A percentile compares a stretch with the other conserved stretches of the same genome.
Conservation (phyloP, 2,113 vertebrate genomes). For the Oryzias celebensis region DNA sequence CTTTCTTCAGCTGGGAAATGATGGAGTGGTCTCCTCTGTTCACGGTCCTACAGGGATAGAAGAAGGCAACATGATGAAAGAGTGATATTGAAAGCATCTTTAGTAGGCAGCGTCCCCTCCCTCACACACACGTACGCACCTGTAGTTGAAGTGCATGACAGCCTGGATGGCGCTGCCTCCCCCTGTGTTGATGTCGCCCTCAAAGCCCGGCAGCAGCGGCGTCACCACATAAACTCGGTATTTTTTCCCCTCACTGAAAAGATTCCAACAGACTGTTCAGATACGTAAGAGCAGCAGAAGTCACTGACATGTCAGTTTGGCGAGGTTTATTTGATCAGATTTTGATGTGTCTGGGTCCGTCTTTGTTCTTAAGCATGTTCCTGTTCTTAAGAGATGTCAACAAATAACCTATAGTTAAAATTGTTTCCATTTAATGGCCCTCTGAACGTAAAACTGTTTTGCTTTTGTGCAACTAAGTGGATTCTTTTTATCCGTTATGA, state of each 20-base stretch:
- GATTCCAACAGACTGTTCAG: neutral
- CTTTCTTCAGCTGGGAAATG: slow-evolving; percentile 85
- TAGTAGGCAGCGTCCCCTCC: too few species aligned
- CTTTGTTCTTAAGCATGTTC: too few species aligned
- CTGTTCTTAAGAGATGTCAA: too few species aligned
- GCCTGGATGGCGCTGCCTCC: slow-evolving; percentile 94
- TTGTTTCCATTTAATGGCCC: too few species aligned
- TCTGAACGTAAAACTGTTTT: too few species aligned
- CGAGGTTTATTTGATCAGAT: too few species aligned
- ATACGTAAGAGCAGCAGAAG: neutral
- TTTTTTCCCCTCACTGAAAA: slow-evolving; percentile 80
- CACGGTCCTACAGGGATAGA: slow-evolving; percentile 84
- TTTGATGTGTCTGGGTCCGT: too few species aligned
- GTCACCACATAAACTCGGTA: slow-evolving; percentile 94
- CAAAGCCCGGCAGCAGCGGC: slow-evolving; percentile 93
- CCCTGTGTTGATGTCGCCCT: slow-evolving; percentile 93
- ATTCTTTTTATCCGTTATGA: too few species aligned
- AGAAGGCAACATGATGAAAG: neutral
- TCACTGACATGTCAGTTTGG: too few species aligned
- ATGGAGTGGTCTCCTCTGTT: slow-evolving; percentile 93
- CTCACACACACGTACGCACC: slow-evolving; percentile 70
- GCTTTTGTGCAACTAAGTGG: too few species aligned
- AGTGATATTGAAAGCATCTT: neutral
- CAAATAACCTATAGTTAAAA: too few species aligned
- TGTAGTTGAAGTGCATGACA: slow-evolving; percentile 99